Conservation (phyloP, 2,888 invertebrate species). For the Osmoderma eremita region DNA sequence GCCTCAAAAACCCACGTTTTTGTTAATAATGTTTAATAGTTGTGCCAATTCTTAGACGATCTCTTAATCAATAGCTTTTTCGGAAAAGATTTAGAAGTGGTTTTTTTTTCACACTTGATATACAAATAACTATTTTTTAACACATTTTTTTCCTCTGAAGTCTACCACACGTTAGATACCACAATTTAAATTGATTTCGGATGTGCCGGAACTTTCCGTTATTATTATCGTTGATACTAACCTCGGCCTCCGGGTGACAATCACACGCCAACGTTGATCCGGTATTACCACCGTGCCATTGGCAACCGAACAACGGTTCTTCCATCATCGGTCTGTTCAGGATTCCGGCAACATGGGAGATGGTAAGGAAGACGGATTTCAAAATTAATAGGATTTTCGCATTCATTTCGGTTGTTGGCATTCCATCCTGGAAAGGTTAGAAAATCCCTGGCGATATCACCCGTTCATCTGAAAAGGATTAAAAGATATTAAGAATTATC, state of each 20-base stretch:
- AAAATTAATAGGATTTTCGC: conserved; percentile 31
- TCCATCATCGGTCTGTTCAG: conserved; percentile 51
- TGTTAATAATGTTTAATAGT: too few species aligned
- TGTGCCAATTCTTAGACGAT: too few species aligned
- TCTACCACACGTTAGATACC: too few species aligned
- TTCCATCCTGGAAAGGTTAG: conserved; percentile 25
- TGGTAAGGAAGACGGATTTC: conserved; percentile 23
- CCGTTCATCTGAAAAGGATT: conserved; percentile 31
- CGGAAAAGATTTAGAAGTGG: too few species aligned
- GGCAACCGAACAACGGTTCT: conserved; percentile 56
- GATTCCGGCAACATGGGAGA: conserved; percentile 15
- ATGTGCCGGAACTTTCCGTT: conserved; percentile 13
- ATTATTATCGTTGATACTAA: conserved; percentile 45
- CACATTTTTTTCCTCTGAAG: too few species aligned
- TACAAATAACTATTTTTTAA: too few species aligned
- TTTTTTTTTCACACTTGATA: too few species aligned
- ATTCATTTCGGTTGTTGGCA: conserved; percentile 37
- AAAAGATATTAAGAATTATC: not conserved
- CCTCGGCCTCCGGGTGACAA: conserved; percentile 56
- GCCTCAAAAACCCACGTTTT: too few species aligned
- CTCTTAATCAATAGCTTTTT: too few species aligned
- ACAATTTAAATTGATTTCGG: too few species aligned
- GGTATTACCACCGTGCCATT: conserved; percentile 57
- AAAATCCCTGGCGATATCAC: conserved; percentile 9
- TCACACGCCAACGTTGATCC: conserved; percentile 53